Conservation (phyloP, 2,888 invertebrate species). For the Philonicus albiceps region DNA sequence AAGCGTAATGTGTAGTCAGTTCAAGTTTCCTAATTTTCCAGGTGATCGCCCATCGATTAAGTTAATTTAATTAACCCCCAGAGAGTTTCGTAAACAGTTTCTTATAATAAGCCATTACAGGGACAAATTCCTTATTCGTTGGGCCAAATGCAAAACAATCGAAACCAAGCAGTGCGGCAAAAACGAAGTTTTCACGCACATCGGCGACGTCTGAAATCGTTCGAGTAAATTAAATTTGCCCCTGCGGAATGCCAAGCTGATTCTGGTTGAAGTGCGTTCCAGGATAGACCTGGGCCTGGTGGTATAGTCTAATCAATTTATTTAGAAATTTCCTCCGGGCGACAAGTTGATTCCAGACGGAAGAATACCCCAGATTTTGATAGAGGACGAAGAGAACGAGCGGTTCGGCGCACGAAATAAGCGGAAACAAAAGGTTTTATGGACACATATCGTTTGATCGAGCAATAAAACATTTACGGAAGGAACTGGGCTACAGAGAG, state of each 20-base stretch:
- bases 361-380: background rate
- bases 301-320: constrained; percentile 26
- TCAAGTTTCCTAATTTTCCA: constrained; percentile 43
- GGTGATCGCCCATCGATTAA: constrained; percentile 44
- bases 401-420: background rate
- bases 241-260: background rate
- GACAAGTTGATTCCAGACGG: constrained; percentile 22
- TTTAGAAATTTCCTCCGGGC: background rate
- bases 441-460: constrained; percentile 30
- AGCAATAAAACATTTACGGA: constrained; percentile 28
- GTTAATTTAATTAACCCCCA: constrained; percentile 44
- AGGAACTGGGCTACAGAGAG: background rate
- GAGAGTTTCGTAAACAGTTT: background rate
- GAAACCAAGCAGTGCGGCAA: background rate
- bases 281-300: background rate
- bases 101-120: background rate
- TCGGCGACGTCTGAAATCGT: background rate
- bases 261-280: background rate
- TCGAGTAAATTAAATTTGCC: constrained; percentile 30
- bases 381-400: background rate
- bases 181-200: background rate
- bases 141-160: constrained; percentile 1
- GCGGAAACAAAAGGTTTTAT: constrained; percentile 36
- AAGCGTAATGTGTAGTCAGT: background rate
- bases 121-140: background rate